Conservation (phyloP, 2,888 invertebrate genomes). For the Drosophila percnosoma region DNA sequence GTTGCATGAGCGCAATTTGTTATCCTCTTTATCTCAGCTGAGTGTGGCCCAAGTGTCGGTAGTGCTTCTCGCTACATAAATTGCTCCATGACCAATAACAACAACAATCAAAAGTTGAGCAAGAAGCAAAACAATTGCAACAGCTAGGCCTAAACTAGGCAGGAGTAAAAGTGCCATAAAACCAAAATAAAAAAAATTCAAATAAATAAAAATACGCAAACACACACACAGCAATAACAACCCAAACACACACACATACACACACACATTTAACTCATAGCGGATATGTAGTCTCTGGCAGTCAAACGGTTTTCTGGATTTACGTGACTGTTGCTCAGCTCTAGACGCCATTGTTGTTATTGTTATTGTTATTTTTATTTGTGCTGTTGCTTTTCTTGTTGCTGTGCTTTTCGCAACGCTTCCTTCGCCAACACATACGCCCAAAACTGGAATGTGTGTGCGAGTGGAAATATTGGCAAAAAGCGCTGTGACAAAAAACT, state of each 20-base stretch:
- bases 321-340: slow-evolving; percentile 47
- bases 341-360: slow-evolving; percentile 23
- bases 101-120: slow-evolving; percentile 38
- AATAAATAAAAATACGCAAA: slow-evolving; percentile 35
- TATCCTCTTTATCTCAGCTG: slow-evolving; percentile 80
- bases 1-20: slow-evolving; percentile 80
- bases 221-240: background rate
- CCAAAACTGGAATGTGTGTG: background rate
- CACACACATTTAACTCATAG: slow-evolving; percentile 9
- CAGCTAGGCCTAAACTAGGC: slow-evolving; percentile 7
- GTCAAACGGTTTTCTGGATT: slow-evolving; percentile 43
- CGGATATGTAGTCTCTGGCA: slow-evolving; percentile 24
- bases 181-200: slow-evolving; percentile 27
- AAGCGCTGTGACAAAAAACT: background rate
- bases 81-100: slow-evolving; percentile 64
- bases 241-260: slow-evolving; percentile 2
- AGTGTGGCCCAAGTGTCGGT: slow-evolving; percentile 76
- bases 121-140: slow-evolving; percentile 41
- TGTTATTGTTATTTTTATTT: slow-evolving; percentile 31
- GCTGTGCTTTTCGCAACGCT: slow-evolving; percentile 5
- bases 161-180: slow-evolving; percentile 34
- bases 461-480: slow-evolving; percentile 32
- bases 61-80: slow-evolving; percentile 76
- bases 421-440: slow-evolving; percentile 1
- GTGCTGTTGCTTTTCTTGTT: slow-evolving; percentile 17